A percentile compares a stretch with the other conserved stretches of the same genome.
These are phyloP conservation scores for Onychostoma macrolepis DNA, from an alignment of 2,113 vertebrate species.

Conservation along the genomic window DNA sequence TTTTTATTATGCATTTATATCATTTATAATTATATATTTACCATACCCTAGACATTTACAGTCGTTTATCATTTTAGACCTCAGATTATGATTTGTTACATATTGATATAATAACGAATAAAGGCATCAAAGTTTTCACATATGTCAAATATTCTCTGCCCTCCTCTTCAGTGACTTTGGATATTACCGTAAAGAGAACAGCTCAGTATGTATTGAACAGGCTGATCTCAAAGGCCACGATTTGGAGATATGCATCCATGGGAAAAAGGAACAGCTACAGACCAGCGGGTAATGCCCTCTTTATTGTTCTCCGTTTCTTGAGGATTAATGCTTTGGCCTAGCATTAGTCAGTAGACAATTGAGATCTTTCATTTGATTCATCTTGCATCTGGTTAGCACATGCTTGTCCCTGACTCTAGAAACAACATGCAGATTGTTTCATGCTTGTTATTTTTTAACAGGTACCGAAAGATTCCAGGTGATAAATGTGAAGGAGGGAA, in stretches of 20 bases:
- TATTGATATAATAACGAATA: too few relatives aligned
- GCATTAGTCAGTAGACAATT: not conserved
- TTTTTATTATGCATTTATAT: too few relatives aligned
- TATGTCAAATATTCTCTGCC: not conserved
- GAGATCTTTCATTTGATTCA: not conserved
- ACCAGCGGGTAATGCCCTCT: slow-evolving; percentile 82
- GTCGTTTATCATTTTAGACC: too few relatives aligned
- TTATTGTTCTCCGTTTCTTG: not conserved
- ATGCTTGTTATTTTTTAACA: slow-evolving; percentile 50
- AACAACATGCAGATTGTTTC: not conserved
- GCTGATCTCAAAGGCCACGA: slow-evolving; percentile 85
- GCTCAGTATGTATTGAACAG: slow-evolving; percentile 86
- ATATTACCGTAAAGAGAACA: slow-evolving; percentile 87
- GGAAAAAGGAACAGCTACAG: slow-evolving; percentile 83
- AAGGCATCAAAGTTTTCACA: not conserved
- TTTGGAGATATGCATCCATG: slow-evolving; percentile 87
- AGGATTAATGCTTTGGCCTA: not conserved
- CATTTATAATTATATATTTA: too few relatives aligned
- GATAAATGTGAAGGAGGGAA: slow-evolving; percentile 85
- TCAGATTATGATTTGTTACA: too few relatives aligned
- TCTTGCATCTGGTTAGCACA: not conserved
- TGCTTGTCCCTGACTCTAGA: not conserved
- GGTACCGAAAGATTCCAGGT: slow-evolving; percentile 94
- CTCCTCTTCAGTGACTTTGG: slow-evolving; percentile 86
- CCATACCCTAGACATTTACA: too few relatives aligned